Evolutionary conservation across 2,113 vertebrate genomes (phyloP).

Genomic region (Hydrolagus affinis): DNA sequence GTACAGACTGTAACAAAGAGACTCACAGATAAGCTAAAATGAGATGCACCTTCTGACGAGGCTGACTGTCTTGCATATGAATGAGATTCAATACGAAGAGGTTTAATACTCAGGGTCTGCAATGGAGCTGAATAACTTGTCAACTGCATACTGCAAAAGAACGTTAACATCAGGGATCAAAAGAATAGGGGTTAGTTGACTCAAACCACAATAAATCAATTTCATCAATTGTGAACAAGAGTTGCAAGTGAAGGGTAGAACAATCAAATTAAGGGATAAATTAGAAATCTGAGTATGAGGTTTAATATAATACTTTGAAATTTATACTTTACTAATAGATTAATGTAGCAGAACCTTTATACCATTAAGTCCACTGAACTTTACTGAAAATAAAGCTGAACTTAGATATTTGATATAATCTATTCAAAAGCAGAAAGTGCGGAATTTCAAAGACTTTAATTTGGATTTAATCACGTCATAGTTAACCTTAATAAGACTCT

Average conservation of each 20-base stretch:
- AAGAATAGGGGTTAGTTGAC: background rate
- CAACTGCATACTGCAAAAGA: background rate
- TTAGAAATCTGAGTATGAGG: background rate
- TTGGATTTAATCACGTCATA: background rate
- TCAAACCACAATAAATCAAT: background rate
- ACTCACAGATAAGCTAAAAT: background rate
- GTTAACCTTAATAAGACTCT: background rate
- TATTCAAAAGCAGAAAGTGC: background rate
- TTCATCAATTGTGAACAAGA: background rate
- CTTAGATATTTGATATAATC: background rate
- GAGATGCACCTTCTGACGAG: background rate
- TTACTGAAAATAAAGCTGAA: conserved; percentile 9
- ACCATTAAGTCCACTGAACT: background rate
- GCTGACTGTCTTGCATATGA: background rate
- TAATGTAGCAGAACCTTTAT: background rate
- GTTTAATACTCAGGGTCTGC: background rate
- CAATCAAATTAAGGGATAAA: background rate
- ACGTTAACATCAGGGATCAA: background rate
- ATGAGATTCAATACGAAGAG: background rate
- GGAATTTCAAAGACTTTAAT: background rate
- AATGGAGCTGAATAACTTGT: background rate
- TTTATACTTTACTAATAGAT: background rate
- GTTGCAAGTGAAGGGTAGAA: background rate
- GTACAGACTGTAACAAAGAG: background rate
- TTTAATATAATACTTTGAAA: background rate